phyloP scores from a whole-genome alignment of 2,113 vertebrate species.

The Neodontobutis hainanensis region DNA sequence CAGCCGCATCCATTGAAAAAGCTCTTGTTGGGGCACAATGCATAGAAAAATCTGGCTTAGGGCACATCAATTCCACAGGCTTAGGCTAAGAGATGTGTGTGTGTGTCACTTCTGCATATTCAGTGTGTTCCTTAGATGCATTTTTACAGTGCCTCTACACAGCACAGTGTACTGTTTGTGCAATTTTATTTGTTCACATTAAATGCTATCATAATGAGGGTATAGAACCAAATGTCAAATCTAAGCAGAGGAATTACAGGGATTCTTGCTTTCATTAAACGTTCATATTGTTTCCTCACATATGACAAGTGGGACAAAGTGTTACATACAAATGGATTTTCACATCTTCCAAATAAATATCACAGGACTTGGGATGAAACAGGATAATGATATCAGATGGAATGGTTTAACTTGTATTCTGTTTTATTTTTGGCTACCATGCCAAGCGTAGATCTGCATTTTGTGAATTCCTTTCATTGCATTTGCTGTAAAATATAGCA shows the following conservation, averaged over 20 bases:
- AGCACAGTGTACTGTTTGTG: neutral
- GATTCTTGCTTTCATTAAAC: slow-evolving; percentile 65
- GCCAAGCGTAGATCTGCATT: slow-evolving; percentile 32
- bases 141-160: slow-evolving; percentile 32
- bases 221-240: slow-evolving; percentile 71
- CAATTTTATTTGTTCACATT: slow-evolving; percentile 34
- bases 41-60: slow-evolving; percentile 61
- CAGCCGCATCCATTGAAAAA: slow-evolving; percentile 61
- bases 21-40: slow-evolving; percentile 66
- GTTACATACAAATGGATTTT: slow-evolving; percentile 67
- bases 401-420: slow-evolving; percentile 43
- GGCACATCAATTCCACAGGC: slow-evolving; percentile 70
- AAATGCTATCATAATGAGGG: slow-evolving; percentile 63
- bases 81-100: slow-evolving; percentile 46
- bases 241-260: slow-evolving; percentile 56
- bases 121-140: slow-evolving; percentile 28
- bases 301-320: slow-evolving; percentile 65
- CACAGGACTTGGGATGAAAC: slow-evolving; percentile 38
- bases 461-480: slow-evolving; percentile 36
- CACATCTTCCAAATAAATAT: slow-evolving; percentile 57
- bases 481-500: slow-evolving; percentile 44
- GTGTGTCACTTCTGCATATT: slow-evolving; percentile 10
- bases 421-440: slow-evolving; percentile 42
- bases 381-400: slow-evolving; percentile 48
- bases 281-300: slow-evolving; percentile 48